Conservation (phyloP, 2,888 invertebrate species). For the Stenotaenia linearis region DNA sequence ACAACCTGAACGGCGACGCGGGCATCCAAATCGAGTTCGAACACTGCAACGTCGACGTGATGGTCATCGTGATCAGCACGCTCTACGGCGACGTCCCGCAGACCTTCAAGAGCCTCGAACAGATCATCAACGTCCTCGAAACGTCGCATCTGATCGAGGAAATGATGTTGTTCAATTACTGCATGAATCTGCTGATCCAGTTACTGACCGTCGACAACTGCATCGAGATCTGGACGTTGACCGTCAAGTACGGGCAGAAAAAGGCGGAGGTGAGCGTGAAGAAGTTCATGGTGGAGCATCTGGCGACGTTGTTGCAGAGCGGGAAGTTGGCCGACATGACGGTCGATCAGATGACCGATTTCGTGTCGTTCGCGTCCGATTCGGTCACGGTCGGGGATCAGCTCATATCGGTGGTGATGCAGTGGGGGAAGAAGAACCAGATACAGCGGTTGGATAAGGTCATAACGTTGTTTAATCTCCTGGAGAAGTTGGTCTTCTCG, state of each 20-base stretch:
- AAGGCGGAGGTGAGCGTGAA: neutral
- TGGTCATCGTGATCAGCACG: neutral
- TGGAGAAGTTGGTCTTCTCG: neutral
- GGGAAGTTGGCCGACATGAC: neutral
- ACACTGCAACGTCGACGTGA: neutral
- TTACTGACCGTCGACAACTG: neutral
- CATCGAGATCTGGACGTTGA: neutral
- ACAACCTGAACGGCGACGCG: neutral
- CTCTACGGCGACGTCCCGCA: neutral
- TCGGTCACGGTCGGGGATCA: neutral
- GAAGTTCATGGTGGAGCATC: neutral
- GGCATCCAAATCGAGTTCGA: neutral
- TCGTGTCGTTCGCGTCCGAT: neutral
- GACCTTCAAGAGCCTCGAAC: neutral
- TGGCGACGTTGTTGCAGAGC: neutral
- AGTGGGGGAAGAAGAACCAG: neutral
- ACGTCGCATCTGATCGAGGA: neutral
- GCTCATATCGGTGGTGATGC: neutral
- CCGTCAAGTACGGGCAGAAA: neutral
- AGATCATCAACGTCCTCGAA: neutral
- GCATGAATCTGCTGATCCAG: neutral
- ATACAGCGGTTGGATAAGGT: neutral
- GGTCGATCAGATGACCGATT: neutral
- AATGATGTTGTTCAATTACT: neutral
- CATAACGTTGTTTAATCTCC: neutral